Conservation (phyloP, 2,113 vertebrate species). For the Oreochromis tanganicae region DNA sequence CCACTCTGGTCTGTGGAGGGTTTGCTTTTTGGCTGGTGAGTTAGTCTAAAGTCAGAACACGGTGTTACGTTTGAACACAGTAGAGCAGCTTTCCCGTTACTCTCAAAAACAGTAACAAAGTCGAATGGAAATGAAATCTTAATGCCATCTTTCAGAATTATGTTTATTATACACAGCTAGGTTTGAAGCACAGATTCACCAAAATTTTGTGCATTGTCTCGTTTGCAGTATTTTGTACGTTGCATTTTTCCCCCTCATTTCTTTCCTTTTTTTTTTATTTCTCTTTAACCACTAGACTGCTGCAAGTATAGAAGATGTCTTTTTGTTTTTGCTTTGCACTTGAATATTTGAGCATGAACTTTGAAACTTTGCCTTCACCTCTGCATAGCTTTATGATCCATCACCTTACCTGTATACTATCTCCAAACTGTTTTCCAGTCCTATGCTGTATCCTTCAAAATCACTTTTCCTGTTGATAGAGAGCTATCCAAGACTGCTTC, state of each 20-base stretch:
- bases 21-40: conserved; percentile 90
- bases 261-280: not conserved
- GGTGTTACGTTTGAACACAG: not conserved
- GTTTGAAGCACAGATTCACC: not conserved
- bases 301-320: not conserved
- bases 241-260: not conserved
- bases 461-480: not conserved
- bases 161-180: not conserved
- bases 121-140: not conserved
- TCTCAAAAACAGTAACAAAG: not conserved
- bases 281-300: not conserved
- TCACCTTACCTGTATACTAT: not conserved
- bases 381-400: not conserved
- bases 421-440: not conserved
- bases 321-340: not conserved
- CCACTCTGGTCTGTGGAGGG: conserved; percentile 92
- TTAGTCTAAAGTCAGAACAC: not conserved
- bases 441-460: not conserved
- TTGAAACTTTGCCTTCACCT: not conserved
- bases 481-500: not conserved
- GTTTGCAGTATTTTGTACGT: not conserved
- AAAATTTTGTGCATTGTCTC: not conserved
- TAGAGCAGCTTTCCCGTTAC: not conserved
- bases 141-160: not conserved
- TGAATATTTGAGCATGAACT: not conserved